Evolutionary conservation across 2,888 invertebrate genomes (phyloP).

Genomic region (Strigamia transsilvanica): DNA sequence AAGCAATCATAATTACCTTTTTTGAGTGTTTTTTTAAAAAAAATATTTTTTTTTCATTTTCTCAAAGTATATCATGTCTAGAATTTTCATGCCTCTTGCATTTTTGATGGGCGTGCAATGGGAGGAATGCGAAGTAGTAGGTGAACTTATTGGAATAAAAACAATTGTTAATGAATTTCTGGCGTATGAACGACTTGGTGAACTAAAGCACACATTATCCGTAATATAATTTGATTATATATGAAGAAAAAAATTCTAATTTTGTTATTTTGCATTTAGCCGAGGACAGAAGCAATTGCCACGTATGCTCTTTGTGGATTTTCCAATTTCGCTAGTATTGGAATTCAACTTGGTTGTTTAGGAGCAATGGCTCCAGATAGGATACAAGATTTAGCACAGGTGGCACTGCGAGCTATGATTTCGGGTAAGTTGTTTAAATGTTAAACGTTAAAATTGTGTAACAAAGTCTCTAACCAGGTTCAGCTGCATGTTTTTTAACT

Average conservation of each 20-base stretch:
- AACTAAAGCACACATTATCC: constrained; percentile 70
- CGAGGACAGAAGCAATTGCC: constrained; percentile 60
- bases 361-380: constrained; percentile 62
- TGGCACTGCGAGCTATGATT: constrained; percentile 62
- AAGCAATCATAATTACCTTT: not conserved
- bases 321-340: constrained; percentile 66
- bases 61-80: constrained; percentile 77
- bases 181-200: constrained; percentile 80
- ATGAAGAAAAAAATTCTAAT: not conserved
- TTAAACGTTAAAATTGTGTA: not conserved
- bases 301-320: constrained; percentile 67
- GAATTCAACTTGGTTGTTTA: constrained; percentile 65
- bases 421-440: constrained; percentile 58
- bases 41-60: constrained; percentile 57
- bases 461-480: constrained; percentile 17
- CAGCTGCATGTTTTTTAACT: constrained; percentile 62
- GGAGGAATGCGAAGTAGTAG: constrained; percentile 78
- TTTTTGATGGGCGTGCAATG: constrained; percentile 79
- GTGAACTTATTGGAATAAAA: constrained; percentile 85
- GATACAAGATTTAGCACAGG: constrained; percentile 60
- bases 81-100: constrained; percentile 88
- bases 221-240: constrained; percentile 65
- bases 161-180: constrained; percentile 94
- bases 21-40: not conserved
- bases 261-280: constrained; percentile 50